Conservation (phyloP, 2,113 vertebrate genomes). For the Petromus typicus region DNA sequence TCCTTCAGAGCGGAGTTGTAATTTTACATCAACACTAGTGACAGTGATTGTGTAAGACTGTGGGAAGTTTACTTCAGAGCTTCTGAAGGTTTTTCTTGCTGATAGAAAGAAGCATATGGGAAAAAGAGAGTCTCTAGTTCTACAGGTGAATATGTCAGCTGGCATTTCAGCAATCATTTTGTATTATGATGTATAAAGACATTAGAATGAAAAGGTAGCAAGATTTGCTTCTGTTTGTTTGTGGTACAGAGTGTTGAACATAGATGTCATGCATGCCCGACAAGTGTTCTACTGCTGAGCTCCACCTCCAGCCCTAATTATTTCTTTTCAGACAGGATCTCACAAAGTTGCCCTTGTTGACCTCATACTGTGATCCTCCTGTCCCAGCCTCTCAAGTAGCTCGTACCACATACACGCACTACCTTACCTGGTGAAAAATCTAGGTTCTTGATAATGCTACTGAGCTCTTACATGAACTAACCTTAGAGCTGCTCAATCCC, state of each 20-base stretch:
- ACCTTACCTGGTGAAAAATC: not conserved
- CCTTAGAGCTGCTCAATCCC: not conserved
- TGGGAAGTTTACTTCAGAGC: not conserved
- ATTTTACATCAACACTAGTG: not conserved
- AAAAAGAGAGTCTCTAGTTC: not conserved
- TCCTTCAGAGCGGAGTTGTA: not conserved
- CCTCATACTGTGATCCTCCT: not conserved
- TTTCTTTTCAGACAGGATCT: not conserved
- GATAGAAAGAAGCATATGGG: not conserved
- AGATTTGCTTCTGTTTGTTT: not conserved
- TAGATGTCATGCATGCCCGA: too few relatives aligned
- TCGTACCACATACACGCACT: not conserved
- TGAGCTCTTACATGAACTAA: conserved; percentile 38
- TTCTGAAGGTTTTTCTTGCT: conserved; percentile 24
- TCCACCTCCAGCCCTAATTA: not conserved
- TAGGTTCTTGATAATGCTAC: not conserved
- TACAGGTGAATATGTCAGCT: not conserved
- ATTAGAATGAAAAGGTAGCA: not conserved
- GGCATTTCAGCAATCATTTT: not conserved
- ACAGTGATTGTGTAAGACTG: not conserved
- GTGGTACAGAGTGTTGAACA: not conserved
- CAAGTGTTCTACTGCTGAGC: not conserved
- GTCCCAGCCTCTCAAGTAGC: not conserved
- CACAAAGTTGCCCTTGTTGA: not conserved
- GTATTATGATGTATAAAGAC: not conserved